A percentile compares a stretch with the other conserved stretches of the same genome.
Evolutionary conservation across 2,888 invertebrate genomes (phyloP).

Genomic region (Heliothis peltigera): DNA sequence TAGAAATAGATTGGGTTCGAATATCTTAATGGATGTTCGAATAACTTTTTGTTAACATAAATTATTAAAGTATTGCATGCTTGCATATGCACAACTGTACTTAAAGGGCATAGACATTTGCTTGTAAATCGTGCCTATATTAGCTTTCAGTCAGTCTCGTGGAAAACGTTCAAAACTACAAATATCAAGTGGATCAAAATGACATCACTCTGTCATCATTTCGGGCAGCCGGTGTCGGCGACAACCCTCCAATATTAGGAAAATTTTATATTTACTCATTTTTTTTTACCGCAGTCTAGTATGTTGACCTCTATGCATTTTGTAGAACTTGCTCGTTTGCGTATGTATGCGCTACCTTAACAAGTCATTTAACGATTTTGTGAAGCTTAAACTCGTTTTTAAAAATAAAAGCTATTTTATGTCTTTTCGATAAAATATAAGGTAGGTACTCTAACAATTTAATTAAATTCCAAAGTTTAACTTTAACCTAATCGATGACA

Average conservation of each 20-base stretch:
- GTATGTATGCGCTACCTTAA: not conserved
- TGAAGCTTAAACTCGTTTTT: not conserved
- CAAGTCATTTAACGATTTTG: not conserved
- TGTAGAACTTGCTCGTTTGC: not conserved
- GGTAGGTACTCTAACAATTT: no score
- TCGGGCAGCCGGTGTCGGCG: conserved; percentile 38
- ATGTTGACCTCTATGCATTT: not conserved
- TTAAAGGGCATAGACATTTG: no score
- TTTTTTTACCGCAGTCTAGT: conserved; percentile 17
- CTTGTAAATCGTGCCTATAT: no score
- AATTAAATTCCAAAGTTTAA: not conserved
- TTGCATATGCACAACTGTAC: not conserved
- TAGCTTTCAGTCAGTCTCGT: not conserved
- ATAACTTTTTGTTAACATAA: not conserved
- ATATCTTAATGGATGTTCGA: no score
- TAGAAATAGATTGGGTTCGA: not conserved
- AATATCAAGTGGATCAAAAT: conserved; percentile 21
- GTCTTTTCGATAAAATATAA: no score
- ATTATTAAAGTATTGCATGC: not conserved
- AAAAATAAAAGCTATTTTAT: not conserved
- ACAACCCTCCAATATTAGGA: conserved; percentile 29
- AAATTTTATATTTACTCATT: conserved; percentile 20
- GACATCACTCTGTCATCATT: conserved; percentile 30
- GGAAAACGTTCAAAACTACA: no score
- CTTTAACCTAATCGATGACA: not conserved